Conservation (phyloP, 2,113 vertebrate genomes). For the Xenus cinereus region DNA sequence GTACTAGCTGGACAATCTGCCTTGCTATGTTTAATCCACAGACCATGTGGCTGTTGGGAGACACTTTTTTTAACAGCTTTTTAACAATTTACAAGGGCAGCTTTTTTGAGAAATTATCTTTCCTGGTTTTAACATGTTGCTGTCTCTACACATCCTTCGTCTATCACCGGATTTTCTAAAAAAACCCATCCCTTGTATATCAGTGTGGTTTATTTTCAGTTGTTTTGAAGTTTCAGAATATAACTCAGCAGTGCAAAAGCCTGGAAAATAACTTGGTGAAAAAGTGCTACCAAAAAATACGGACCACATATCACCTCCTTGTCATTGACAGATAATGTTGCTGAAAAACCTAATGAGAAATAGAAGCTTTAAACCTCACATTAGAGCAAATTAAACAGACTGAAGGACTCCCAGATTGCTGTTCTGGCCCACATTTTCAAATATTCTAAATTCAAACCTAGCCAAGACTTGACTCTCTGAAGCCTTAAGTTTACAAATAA, state of each 20-base stretch:
- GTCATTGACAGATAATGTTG: not conserved
- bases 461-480: not conserved
- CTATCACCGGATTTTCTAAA: constrained; percentile 39
- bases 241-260: not conserved
- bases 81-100: constrained; percentile 32
- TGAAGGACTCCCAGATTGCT: not conserved
- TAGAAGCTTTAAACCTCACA: not conserved
- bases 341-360: not conserved
- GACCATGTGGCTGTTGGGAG: constrained; percentile 46
- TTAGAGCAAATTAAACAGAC: not conserved
- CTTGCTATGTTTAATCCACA: constrained; percentile 57
- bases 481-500: not conserved
- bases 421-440: not conserved
- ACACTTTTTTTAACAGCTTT: constrained; percentile 44
- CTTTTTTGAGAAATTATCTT: constrained; percentile 42
- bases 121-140: constrained; percentile 13
- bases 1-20: constrained; percentile 62
- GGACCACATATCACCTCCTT: not conserved
- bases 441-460: not conserved
- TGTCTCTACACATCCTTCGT: constrained; percentile 38
- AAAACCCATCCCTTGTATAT: not conserved
- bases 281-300: constrained; percentile 1
- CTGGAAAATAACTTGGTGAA: not conserved
- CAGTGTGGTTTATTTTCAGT: constrained; percentile 1
- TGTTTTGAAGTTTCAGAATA: constrained; percentile 2